These are phyloP conservation scores for Eubasilissa regina DNA, from an alignment of 1,140 invertebrate genomes.

Conservation along the genomic window DNA sequence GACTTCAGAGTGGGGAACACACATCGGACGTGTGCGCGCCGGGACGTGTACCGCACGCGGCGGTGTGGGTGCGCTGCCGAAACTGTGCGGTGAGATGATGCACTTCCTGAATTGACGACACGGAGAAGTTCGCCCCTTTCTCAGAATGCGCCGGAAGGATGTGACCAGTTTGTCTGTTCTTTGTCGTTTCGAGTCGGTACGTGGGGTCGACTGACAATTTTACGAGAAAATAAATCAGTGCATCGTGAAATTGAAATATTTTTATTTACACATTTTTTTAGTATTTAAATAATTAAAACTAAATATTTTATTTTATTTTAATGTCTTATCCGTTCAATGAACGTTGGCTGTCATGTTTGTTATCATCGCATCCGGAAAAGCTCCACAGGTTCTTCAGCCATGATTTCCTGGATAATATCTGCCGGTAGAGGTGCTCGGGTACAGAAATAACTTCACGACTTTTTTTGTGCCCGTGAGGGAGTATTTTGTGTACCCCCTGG, in stretches of 20 bases:
- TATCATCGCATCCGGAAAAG: too few species aligned
- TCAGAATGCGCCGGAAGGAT: constrained; percentile 2
- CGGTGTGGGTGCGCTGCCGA: background rate
- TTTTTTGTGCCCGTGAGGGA: too few species aligned
- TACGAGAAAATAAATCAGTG: background rate
- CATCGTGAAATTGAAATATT: background rate
- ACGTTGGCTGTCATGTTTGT: too few species aligned
- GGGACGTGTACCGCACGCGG: background rate
- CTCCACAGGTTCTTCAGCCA: too few species aligned
- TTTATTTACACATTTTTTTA: too few species aligned
- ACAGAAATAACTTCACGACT: too few species aligned
- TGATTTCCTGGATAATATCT: too few species aligned
- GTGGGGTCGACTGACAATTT: background rate
- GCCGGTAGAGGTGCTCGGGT: too few species aligned
- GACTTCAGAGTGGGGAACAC: background rate
- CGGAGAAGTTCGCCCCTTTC: constrained; percentile 20
- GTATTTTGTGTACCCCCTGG: too few species aligned
- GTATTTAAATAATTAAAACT: too few species aligned
- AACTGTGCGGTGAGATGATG: constrained; percentile 17
- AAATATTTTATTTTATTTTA: too few species aligned
- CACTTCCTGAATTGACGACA: constrained; percentile 42
- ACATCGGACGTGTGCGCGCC: background rate
- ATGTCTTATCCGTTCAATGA: too few species aligned
- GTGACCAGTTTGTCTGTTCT: constrained; percentile 29
- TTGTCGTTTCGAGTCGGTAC: constrained; percentile 18